Conservation (phyloP, 1,140 invertebrate species). For the Thaumetopoea pityocampa region DNA sequence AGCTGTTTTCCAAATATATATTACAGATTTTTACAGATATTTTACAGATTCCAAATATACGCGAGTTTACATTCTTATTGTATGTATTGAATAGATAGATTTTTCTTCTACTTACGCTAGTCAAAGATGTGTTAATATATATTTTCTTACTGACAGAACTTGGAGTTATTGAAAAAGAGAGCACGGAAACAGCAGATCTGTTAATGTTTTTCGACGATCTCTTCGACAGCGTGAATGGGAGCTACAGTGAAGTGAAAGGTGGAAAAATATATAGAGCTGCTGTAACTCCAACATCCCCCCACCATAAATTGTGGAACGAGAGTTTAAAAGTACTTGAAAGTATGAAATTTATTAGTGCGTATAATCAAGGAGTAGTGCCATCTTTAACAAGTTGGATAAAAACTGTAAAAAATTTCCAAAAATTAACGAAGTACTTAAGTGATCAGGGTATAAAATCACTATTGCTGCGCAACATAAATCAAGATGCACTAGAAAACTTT, state of each 20-base stretch:
- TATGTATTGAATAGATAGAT: too few species aligned
- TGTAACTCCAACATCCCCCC: not conserved
- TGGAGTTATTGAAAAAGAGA: not conserved
- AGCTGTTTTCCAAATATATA: too few species aligned
- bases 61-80: too few species aligned
- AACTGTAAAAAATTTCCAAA: not conserved
- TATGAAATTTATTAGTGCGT: not conserved
- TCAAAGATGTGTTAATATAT: too few species aligned
- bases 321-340: not conserved
- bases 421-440: not conserved
- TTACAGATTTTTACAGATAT: too few species aligned
- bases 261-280: not conserved
- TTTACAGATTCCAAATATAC: too few species aligned
- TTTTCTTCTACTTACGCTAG: too few species aligned
- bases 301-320: not conserved
- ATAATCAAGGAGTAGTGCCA: conserved; percentile 1
- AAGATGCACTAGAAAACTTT: conserved; percentile 9
- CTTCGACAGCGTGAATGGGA: not conserved
- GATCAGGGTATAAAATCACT: not conserved
- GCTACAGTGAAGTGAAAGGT: not conserved
- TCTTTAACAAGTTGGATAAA: not conserved
- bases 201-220: conserved; percentile 5
- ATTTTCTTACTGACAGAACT: too few species aligned
- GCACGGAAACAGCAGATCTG: not conserved
- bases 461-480: conserved; percentile 4